A percentile compares a stretch with the other conserved stretches of the same genome.
Evolutionary conservation across 2,113 vertebrate genomes (phyloP).

Genomic region (Pomatostomus ruficeps): DNA sequence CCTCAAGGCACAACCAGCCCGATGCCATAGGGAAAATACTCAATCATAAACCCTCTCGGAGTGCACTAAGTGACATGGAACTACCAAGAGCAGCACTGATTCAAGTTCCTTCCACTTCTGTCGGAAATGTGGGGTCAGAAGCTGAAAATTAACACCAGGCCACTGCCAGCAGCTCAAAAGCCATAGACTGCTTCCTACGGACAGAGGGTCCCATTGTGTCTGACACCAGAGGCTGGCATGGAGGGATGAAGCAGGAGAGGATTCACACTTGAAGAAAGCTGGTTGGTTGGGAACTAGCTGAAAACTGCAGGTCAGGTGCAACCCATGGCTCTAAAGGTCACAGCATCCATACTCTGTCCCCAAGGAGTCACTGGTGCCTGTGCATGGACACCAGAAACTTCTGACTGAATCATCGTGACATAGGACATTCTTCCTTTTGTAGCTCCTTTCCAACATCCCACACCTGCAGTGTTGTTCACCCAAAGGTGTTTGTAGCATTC

Average conservation of each 20-base stretch:
- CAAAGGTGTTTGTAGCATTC: background rate
- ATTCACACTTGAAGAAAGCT: background rate
- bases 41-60: background rate
- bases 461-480: background rate
- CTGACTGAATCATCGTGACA: background rate
- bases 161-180: background rate
- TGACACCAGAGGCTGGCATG: background rate
- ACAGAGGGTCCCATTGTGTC: fast-evolving
- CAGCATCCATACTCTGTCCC: background rate
- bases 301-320: background rate
- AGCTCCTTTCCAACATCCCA: background rate
- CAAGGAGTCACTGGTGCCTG: background rate
- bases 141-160: background rate
- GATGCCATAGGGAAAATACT: background rate
- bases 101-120: background rate
- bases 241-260: background rate
- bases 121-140: background rate
- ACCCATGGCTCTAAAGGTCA: background rate
- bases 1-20: fast-evolving
- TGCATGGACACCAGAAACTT: background rate
- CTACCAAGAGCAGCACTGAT: background rate
- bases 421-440: background rate
- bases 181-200: background rate
- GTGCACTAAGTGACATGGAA: fast-evolving
- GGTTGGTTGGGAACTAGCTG: background rate